Evolutionary conservation across 1,140 invertebrate species (phyloP), one percentile per base, ranked within the genome.

Genomic region (Tribolium castaneum): DNA sequence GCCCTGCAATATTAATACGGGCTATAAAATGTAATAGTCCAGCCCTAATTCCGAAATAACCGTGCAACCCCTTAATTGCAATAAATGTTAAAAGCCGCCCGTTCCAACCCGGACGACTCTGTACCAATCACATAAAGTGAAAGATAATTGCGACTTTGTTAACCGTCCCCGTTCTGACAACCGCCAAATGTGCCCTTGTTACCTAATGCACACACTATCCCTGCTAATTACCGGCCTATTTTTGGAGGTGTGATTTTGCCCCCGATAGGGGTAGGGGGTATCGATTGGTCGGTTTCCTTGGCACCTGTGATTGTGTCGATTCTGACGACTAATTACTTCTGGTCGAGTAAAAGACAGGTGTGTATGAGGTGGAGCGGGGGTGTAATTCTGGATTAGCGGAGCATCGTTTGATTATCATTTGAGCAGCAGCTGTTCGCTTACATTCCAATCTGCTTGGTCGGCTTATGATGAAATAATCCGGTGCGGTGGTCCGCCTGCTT

Each of bases 401-500:
- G 25, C 25, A 66, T 66, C 59, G 59, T 66, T 66, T 66, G 59
- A 72, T 72, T 72, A 72, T 72, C 70, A 54, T 72, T 51, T 54
- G 70, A 50, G 70, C 19, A 50, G 70, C 70, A 72, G 70, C 70
- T 72, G 70, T 72, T 72, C 70, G 70, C 70, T 72, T 72, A 72
- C 70, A 72, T 54, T 72, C 70, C 50, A 72, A 72, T 72, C 70
- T 72, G 70, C 50, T 54, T 34, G 39, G 45, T 72, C 45, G 45
- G 70, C 45, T 72, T 72, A 72, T 72, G 70, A 72, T 72, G 45
- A 72, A 54, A 72, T 72, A 72, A 72, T 72, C 70, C 50, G 70
- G 50, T 72, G 50, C 14, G 50, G 50, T 54, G 50, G 70, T 50
- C 25, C 59, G 59, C 59, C 59, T 72, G 70, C 35, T 34, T 72